Percentiles rank a stretch among this genome's conserved stretches.
phyloP scores from a whole-genome alignment of 1,140 invertebrate species.

The Drosophila micromelanica region DNA sequence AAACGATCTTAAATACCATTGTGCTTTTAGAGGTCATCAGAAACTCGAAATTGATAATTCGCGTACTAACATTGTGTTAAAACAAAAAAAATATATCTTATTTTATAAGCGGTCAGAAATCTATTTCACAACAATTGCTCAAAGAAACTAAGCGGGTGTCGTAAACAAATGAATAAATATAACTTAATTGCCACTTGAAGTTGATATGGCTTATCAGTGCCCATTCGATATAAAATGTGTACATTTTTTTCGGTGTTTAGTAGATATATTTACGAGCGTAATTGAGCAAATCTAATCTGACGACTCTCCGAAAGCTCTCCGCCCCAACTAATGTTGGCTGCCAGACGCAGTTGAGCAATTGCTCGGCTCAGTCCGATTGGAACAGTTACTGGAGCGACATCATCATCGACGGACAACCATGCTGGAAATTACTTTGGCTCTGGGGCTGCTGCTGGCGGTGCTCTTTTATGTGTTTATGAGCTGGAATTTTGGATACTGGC shows the following conservation, averaged over 20 bases:
- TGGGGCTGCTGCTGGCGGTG: constrained; percentile 23
- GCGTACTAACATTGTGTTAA: background rate
- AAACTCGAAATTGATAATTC: no score
- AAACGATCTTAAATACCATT: no score
- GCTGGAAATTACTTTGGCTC: constrained; percentile 46
- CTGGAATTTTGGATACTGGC: constrained; percentile 82
- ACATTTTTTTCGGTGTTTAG: constrained; percentile 2
- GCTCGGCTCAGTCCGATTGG: constrained; percentile 2
- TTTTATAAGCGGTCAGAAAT: background rate
- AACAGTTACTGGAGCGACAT: background rate
- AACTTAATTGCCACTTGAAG: background rate
- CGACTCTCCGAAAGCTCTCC: constrained; percentile 10
- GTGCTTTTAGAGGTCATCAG: no score
- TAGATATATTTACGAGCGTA: background rate
- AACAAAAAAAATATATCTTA: background rate
- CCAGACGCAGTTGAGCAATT: background rate
- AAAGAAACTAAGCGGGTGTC: background rate
- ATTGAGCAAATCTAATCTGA: constrained; percentile 2
- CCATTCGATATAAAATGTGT: background rate
- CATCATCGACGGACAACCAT: constrained; percentile 22
- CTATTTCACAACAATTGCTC: background rate
- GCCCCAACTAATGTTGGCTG: background rate
- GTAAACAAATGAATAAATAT: constrained; percentile 16
- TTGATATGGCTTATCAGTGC: constrained; percentile 11
- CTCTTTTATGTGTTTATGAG: constrained; percentile 75